Percentiles rank a stretch among this genome's conserved stretches.
Evolutionary conservation across 2,888 invertebrate genomes (phyloP).

Genomic region (Pinctada fucata): DNA sequence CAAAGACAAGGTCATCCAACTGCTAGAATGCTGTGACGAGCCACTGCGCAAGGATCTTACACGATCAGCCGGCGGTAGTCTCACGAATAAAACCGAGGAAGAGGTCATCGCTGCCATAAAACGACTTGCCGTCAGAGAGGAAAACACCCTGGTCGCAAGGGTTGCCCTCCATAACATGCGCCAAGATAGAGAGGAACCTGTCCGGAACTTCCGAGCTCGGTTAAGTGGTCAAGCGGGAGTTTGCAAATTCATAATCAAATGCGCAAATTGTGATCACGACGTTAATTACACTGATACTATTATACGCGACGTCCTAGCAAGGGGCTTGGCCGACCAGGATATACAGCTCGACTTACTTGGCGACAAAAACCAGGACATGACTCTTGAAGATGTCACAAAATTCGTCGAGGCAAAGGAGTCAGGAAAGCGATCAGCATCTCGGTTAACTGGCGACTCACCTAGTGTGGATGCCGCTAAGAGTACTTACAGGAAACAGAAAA

Average conservation of each 20-base stretch:
- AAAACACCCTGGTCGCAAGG: constrained; percentile 46
- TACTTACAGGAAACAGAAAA: constrained; percentile 28
- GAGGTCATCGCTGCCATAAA: constrained; percentile 37
- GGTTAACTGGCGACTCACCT: constrained; percentile 34
- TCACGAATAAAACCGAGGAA: constrained; percentile 34
- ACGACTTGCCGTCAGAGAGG: constrained; percentile 41
- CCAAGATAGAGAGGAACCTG: constrained; percentile 47
- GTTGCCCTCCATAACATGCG: constrained; percentile 45
- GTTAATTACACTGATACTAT: constrained; percentile 47
- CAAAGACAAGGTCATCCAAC: constrained; percentile 45
- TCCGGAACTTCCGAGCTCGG: constrained; percentile 44
- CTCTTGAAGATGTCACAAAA: constrained; percentile 41
- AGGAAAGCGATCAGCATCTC: constrained; percentile 50
- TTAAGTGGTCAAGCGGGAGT: constrained; percentile 48
- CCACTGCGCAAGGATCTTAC: constrained; percentile 47
- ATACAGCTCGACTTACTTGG: constrained; percentile 49
- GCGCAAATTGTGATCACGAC: constrained; percentile 39
- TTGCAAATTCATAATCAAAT: constrained; percentile 42
- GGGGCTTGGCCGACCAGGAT: constrained; percentile 44
- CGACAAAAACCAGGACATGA: constrained; percentile 49
- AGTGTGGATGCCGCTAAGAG: constrained; percentile 28
- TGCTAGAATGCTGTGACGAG: constrained; percentile 53
- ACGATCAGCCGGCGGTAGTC: constrained; percentile 39
- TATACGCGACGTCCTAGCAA: constrained; percentile 37
- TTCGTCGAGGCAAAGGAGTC: constrained; percentile 48